A percentile compares a stretch with the other conserved stretches of the same genome.
Conservation (phyloP, 2,888 invertebrate species). For the Lasioglossum vierecki region DNA sequence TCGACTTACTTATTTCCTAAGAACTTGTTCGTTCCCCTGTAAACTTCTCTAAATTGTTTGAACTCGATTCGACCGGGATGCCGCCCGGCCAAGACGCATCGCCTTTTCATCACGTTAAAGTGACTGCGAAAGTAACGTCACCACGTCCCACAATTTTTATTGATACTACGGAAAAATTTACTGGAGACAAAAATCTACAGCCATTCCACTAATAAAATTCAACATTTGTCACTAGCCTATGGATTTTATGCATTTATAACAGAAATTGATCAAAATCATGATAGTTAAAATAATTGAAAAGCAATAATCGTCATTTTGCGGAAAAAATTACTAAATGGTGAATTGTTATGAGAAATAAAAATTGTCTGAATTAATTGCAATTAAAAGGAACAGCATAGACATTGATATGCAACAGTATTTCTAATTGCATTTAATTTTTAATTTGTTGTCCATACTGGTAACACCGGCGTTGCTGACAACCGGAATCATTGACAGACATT, state of each 20-base stretch:
- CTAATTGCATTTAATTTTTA: background rate
- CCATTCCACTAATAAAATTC: background rate
- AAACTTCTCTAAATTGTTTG: constrained; percentile 5
- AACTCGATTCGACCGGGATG: background rate
- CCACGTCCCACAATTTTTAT: background rate
- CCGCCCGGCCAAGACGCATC: background rate
- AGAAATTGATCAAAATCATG: no score
- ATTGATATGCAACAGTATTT: background rate
- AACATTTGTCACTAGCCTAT: background rate
- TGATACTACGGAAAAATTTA: background rate
- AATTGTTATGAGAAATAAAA: no score
- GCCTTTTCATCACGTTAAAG: background rate
- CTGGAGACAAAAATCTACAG: background rate
- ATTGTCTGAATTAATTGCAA: no score
- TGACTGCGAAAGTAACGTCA: background rate
- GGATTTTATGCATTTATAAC: background rate
- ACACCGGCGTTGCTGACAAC: background rate
- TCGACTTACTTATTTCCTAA: constrained; percentile 57
- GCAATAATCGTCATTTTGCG: no score
- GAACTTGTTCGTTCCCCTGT: background rate
- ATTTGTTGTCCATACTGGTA: background rate
- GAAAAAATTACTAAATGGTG: no score
- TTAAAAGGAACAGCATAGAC: no score
- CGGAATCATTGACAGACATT: background rate
- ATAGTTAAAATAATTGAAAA: no score